Base-by-base conservation (phyloP, 2,797 vertebrate genomes). In the Rhabdomys pumilio region DNA sequence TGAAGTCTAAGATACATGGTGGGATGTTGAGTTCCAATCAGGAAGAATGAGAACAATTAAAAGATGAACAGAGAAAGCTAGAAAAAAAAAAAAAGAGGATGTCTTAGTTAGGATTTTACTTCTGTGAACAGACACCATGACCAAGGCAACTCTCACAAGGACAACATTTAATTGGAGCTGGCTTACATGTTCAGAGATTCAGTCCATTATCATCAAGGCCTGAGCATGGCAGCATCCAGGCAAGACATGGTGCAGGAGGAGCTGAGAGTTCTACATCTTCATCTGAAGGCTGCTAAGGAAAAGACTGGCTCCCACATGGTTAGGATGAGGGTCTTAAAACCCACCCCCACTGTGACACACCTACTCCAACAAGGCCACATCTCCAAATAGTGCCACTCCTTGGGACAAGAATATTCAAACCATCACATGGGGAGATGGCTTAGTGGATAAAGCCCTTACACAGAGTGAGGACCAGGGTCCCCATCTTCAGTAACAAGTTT, bases 1-100 rank as follows among this genome's bases (percentile, higher is more conserved):
- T 24, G 19, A 53, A 57, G 41, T 50, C 67, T 69, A 31, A 63
- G 31, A 57, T 85, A 29, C 31, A 50, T 50, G 55, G 34, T 1
- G 22, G n/a, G 34, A 15, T 88, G 65, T 47, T 90, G 47, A 72
- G 3, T n/a, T 73, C 44, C 13, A 44, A 7, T 13, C n/a, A 65
- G 53, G 24, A 53, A 53, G 65, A 72, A 79, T 61, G 61, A 61
- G 67, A 91, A 73, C n/a, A 79, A 6, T 86, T 47, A 83, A 50
- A 80, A 92, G 92, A 89, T 75, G 47, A 88, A 47, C 57, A 91
- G 57, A 91, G 57, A 88, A 81, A 24, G 22, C 59, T 11, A 3
- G 13, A 31, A 31, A 38, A 55, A 67, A 50, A 50, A 24, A n/a
- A n/a, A 75, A 76, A 6, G 13, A 6, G 13, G 17, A 15, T n/a